These are phyloP conservation scores for Panurus biarmicus DNA, from an alignment of 2,113 vertebrate species.

Conservation along the genomic window DNA sequence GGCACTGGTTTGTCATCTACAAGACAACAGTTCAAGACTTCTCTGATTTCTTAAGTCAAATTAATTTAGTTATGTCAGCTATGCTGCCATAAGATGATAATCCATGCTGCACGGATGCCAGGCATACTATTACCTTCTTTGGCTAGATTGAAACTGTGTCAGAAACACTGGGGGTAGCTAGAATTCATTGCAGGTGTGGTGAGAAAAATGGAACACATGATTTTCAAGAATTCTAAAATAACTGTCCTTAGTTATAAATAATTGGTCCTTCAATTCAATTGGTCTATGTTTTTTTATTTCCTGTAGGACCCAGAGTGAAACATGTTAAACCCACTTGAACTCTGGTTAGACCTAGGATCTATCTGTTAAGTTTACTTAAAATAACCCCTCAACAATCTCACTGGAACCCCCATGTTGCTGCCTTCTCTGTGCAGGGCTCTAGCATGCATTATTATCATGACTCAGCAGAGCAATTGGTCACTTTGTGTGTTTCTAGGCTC, in stretches of 20 bases:
- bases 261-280: not conserved
- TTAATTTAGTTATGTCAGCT: slow-evolving; percentile 75
- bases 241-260: not conserved
- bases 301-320: not conserved
- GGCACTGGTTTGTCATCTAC: slow-evolving; percentile 67
- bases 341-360: not conserved
- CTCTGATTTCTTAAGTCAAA: slow-evolving; percentile 71
- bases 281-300: not conserved
- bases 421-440: not conserved
- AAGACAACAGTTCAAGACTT: slow-evolving; percentile 67
- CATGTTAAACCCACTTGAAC: not conserved
- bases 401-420: not conserved
- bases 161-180: not conserved
- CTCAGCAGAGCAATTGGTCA: not conserved
- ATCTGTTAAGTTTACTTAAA: not conserved
- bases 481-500: not conserved
- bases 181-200: not conserved
- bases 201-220: not conserved
- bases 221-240: not conserved
- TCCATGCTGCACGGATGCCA: slow-evolving; percentile 55
- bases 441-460: not conserved
- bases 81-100: slow-evolving; percentile 72
- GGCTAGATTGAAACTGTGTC: slow-evolving; percentile 8
- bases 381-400: not conserved
- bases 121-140: slow-evolving; percentile 66